A percentile compares a stretch with the other conserved stretches of the same genome.
These are phyloP conservation scores for Eustalomyia histrio DNA, from an alignment of 2,888 invertebrate species.

Conservation along the genomic window DNA sequence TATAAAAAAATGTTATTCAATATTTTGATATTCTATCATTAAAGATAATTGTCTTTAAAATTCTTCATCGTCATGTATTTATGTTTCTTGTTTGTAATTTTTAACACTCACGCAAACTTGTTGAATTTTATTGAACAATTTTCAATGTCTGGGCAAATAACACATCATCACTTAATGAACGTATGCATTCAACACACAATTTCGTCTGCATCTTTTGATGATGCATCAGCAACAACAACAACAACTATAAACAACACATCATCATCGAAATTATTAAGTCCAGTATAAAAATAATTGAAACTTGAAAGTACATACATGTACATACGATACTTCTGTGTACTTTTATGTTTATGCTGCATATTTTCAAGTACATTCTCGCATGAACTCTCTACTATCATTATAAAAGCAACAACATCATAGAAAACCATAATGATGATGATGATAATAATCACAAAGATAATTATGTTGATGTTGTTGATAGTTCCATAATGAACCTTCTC, in stretches of 20 bases:
- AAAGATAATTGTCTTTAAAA: background rate
- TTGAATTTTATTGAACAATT: constrained; percentile 3
- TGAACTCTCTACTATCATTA: constrained; percentile 44
- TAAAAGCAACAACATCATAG: constrained; percentile 40
- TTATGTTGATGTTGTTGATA: constrained; percentile 28
- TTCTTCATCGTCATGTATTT: constrained; percentile 1
- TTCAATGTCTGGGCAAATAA: constrained; percentile 41
- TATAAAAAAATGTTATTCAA: constrained; percentile 22
- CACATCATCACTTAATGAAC: constrained; percentile 36
- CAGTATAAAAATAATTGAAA: constrained; percentile 42
- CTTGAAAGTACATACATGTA: constrained; percentile 43
- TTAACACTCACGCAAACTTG: constrained; percentile 9
- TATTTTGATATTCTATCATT: constrained; percentile 36
- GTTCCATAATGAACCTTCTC: constrained; percentile 55
- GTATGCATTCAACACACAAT: constrained; percentile 23
- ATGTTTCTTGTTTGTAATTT: constrained; percentile 12
- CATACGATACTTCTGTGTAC: no score
- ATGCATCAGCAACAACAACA: constrained; percentile 1
- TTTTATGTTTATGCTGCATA: constrained; percentile 10
- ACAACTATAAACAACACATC: background rate
- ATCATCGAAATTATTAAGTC: constrained; percentile 23
- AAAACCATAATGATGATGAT: constrained; percentile 30
- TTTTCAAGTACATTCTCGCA: constrained; percentile 57
- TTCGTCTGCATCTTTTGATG: constrained; percentile 42
- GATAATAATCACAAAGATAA: constrained; percentile 20